These are phyloP conservation scores for Caenorhabditis parvicauda DNA, from an alignment of 2,888 invertebrate genomes.

Conservation along the genomic window DNA sequence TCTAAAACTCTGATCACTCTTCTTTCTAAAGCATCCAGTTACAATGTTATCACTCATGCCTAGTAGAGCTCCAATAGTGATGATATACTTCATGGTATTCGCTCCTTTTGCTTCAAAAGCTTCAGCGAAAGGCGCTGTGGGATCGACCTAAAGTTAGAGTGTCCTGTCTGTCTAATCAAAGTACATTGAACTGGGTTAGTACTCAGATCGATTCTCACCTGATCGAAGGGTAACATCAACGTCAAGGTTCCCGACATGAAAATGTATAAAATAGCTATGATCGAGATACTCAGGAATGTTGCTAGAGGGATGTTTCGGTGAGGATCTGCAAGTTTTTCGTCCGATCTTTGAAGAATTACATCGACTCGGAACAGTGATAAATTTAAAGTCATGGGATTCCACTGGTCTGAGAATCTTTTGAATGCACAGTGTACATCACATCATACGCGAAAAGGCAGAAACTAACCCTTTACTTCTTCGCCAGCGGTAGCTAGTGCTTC, in stretches of 20 bases:
- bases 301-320: slow-evolving; percentile 28
- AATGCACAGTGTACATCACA: not conserved
- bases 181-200: not conserved
- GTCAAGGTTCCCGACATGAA: slow-evolving; percentile 28
- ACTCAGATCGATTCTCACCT: not conserved
- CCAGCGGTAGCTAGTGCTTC: slow-evolving; percentile 36
- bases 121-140: slow-evolving; percentile 28
- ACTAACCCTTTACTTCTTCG: slow-evolving; percentile 25
- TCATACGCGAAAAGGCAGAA: not conserved
- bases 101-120: slow-evolving; percentile 30
- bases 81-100: slow-evolving; percentile 13
- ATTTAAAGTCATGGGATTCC: not conserved
- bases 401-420: not conserved
- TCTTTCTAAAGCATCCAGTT: not conserved
- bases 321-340: slow-evolving; percentile 13
- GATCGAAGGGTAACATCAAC: slow-evolving; percentile 31
- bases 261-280: slow-evolving; percentile 21
- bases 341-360: not conserved
- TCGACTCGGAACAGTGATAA: too few species aligned
- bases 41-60: slow-evolving; percentile 31
- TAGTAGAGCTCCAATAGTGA: slow-evolving; percentile 28
- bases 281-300: slow-evolving; percentile 22
- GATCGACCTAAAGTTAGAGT: slow-evolving; percentile 11
- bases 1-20: slow-evolving; percentile 7
- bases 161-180: not conserved